Evolutionary conservation across 2,888 invertebrate species (phyloP), one percentile per base, ranked within the genome.

Genomic region (Hirtodrosophila histrioides): DNA sequence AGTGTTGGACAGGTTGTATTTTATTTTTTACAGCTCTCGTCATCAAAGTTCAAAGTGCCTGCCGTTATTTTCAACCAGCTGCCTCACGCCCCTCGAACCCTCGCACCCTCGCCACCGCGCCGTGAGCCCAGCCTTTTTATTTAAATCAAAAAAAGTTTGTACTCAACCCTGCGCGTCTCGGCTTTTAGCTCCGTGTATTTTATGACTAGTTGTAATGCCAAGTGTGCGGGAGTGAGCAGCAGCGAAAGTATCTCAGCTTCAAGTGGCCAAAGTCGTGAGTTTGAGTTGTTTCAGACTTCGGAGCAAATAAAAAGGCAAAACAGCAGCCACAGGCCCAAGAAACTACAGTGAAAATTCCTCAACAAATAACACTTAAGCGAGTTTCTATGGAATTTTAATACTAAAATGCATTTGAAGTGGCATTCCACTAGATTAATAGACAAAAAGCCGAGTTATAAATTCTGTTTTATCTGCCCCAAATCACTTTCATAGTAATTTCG

Each of bases 11-110:
- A 57, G 53, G 53, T 66, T 27, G 35, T 49, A 39, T 45, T 31
- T n/a, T 41, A 44, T 64, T 35, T 72, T 82, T 76, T 83, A 88
- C 64, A 43, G 56, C 69, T 35, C 62, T 64, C 75, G 77, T 72
- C 73, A 82, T 87, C 83, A 87, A 85, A 82, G 83, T 87, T 82
- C 64, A 85, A 87, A 87, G 65, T 85, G 83, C 78, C 75, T 74
- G 74, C 55, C 62, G 77, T 77, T 58, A 67, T 67, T 72, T 72
- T 60, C 71, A 31, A 27, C 10, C 5, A 31, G 27, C 9, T 7
- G 17, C 29, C 17, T 17, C 17, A 17, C 17, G 17, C 17, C 17
- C 2, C 17, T 17, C 17, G 17, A 1, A 1, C 17, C 12, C 7
- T 6, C 31, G 8, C 11, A n/a, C 12, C 24, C 4, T 2, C 7